A percentile compares a stretch with the other conserved stretches of the same genome.
These are phyloP conservation scores for Egretta garzetta DNA, from an alignment of 2,113 vertebrate genomes.

Conservation along the genomic window DNA sequence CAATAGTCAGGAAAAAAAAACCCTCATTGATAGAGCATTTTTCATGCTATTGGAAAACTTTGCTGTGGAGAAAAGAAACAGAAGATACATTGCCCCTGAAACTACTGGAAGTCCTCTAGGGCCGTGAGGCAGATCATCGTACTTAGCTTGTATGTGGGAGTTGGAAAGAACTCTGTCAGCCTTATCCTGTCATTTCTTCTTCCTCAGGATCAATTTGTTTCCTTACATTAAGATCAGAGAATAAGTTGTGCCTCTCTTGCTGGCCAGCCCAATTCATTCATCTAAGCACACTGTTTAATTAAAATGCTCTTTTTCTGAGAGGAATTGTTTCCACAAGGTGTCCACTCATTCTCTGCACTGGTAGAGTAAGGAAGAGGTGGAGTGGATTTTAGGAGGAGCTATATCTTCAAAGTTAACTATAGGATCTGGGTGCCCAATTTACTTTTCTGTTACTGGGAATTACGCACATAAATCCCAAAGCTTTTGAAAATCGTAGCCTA, in stretches of 20 bases:
- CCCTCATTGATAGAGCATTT: not conserved
- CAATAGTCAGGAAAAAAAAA: not conserved
- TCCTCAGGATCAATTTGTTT: not conserved
- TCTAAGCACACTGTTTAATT: not conserved
- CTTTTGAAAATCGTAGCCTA: not conserved
- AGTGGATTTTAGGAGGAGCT: not conserved
- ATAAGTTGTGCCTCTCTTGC: not conserved
- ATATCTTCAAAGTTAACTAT: not conserved
- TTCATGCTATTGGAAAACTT: constrained; percentile 10
- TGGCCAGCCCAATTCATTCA: not conserved
- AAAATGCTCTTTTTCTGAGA: not conserved
- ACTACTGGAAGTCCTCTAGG: not conserved
- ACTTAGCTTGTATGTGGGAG: constrained; percentile 3
- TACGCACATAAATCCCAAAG: not conserved
- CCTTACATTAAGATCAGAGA: not conserved
- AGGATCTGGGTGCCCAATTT: not conserved
- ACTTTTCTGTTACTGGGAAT: not conserved
- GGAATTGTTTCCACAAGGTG: not conserved
- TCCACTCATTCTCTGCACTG: not conserved
- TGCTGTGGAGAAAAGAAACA: not conserved
- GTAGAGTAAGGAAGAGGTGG: not conserved
- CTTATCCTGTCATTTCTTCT: not conserved
- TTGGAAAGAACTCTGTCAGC: not conserved
- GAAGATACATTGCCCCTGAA: not conserved
- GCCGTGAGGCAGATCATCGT: not conserved